Percentiles rank a stretch among this genome's conserved stretches.
These are phyloP conservation scores for Phortica variegata DNA, from an alignment of 1,140 invertebrate genomes.

Conservation along the genomic window DNA sequence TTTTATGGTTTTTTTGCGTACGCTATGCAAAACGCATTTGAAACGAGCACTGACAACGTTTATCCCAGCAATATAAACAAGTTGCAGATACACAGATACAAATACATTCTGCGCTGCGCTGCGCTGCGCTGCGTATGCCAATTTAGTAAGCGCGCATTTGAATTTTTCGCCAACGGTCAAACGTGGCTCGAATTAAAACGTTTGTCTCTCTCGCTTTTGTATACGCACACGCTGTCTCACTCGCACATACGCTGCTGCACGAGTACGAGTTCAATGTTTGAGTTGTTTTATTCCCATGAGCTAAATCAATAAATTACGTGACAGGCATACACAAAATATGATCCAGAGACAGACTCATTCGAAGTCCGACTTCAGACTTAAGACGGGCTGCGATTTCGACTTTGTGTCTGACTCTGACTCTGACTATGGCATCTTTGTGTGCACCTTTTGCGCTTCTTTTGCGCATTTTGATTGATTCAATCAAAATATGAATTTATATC, in stretches of 20 bases:
- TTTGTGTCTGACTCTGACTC: conserved; percentile 9
- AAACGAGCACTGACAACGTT: too few relatives aligned
- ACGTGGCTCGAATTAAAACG: background rate
- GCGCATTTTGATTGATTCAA: conserved; percentile 52
- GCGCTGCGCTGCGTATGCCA: too few relatives aligned
- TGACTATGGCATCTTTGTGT: conserved; percentile 8
- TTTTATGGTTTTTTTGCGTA: too few relatives aligned
- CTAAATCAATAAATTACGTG: conserved; percentile 57
- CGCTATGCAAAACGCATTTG: too few relatives aligned
- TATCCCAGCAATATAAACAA: too few relatives aligned
- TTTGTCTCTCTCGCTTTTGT: too few relatives aligned
- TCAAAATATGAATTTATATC: conserved; percentile 48
- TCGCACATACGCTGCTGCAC: too few relatives aligned
- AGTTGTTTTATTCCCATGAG: conserved; percentile 56
- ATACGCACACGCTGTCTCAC: too few relatives aligned
- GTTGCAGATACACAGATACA: too few relatives aligned
- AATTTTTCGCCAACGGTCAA: conserved; percentile 7
- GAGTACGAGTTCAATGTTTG: too few relatives aligned
- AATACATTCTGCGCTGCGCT: too few relatives aligned
- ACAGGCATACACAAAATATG: conserved; percentile 54
- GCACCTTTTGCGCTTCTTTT: conserved; percentile 29
- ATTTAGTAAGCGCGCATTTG: too few relatives aligned
- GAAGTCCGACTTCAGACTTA: conserved; percentile 13
- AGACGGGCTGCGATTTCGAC: conserved; percentile 15
- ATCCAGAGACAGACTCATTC: conserved; percentile 15